A percentile compares a stretch with the other conserved stretches of the same genome.
phyloP scores from a whole-genome alignment of 2,888 invertebrate genomes.

The Sinhomidia bicolor region DNA sequence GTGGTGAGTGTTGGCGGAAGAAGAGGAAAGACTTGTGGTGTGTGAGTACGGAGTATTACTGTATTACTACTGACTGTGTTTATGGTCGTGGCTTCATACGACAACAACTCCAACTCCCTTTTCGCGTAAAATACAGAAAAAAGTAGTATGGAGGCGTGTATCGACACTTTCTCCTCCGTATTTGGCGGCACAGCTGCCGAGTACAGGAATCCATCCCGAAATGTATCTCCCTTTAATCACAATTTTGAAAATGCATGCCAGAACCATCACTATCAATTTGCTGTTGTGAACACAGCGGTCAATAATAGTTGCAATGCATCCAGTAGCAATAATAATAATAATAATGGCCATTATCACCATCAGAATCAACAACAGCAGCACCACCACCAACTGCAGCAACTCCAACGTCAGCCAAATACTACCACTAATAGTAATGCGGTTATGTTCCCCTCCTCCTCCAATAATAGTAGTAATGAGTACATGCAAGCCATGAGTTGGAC shows the following conservation, averaged over 20 bases:
- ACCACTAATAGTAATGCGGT: conserved; percentile 4
- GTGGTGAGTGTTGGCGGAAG: neutral
- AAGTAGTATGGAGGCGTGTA: conserved; percentile 64
- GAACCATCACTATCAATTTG: conserved; percentile 39
- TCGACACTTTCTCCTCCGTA: conserved; percentile 67
- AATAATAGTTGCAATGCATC: conserved; percentile 1
- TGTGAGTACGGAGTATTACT: neutral
- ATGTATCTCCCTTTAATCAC: conserved; percentile 49
- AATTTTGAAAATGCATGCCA: conserved; percentile 56
- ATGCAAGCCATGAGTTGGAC: conserved; percentile 50
- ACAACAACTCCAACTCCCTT: too few species aligned
- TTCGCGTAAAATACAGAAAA: neutral
- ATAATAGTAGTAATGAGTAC: conserved; percentile 50
- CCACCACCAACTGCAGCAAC: conserved; percentile 24
- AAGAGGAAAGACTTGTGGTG: neutral
- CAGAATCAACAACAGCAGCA: neutral
- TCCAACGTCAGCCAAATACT: neutral
- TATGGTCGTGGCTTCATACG: too few species aligned
- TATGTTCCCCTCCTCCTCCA: conserved; percentile 54
- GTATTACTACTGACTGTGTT: neutral
- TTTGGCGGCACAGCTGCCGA: conserved; percentile 48
- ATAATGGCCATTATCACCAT: conserved; percentile 45
- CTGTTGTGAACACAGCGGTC: conserved; percentile 30
- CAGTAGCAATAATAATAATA: too few species aligned
- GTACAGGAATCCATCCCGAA: conserved; percentile 40